Percentiles rank a stretch among this genome's conserved stretches.
phyloP scores from a whole-genome alignment of 2,797 vertebrate genomes.

The Pseudopleuronectes americanus region DNA sequence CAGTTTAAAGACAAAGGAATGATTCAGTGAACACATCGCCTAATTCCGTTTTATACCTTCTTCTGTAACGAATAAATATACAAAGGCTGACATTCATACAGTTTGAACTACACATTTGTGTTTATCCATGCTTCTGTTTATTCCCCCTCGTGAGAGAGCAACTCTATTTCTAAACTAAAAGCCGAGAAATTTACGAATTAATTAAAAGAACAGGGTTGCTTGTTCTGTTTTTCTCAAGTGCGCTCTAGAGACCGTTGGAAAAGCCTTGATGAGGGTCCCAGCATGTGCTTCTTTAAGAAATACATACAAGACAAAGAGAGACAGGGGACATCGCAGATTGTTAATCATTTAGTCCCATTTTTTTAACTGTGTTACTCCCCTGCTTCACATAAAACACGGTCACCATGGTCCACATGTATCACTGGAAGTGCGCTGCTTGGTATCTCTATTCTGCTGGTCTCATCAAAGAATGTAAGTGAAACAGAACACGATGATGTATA shows the following conservation, averaged over 20 bases:
- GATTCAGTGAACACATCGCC: conserved; percentile 46
- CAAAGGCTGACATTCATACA: conserved; percentile 50
- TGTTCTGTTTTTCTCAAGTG: conserved; percentile 57
- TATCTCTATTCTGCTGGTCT: conserved; percentile 17
- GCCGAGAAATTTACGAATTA: conserved; percentile 65
- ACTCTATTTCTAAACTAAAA: conserved; percentile 55
- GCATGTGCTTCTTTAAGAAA: conserved; percentile 53
- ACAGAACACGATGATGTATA: conserved; percentile 14
- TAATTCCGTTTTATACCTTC: conserved; percentile 54
- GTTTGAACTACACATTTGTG: conserved; percentile 35
- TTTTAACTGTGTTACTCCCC: conserved; percentile 23
- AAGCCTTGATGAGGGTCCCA: conserved; percentile 52
- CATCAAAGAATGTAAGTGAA: conserved; percentile 3
- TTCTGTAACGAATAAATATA: conserved; percentile 47
- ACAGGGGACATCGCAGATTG: conserved; percentile 21
- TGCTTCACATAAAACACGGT: conserved; percentile 26
- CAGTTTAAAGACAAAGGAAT: conserved; percentile 63
- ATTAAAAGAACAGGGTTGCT: conserved; percentile 62
- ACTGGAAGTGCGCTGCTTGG: not conserved
- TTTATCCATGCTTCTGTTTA: conserved; percentile 29
- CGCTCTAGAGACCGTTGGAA: conserved; percentile 59
- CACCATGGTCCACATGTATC: conserved; percentile 17
- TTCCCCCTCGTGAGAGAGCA: conserved; percentile 41
- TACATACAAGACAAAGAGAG: conserved; percentile 50
- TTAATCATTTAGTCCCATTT: conserved; percentile 57